Base-by-base conservation (phyloP, 2,888 invertebrate species). In the Ochropleura leucogaster region DNA sequence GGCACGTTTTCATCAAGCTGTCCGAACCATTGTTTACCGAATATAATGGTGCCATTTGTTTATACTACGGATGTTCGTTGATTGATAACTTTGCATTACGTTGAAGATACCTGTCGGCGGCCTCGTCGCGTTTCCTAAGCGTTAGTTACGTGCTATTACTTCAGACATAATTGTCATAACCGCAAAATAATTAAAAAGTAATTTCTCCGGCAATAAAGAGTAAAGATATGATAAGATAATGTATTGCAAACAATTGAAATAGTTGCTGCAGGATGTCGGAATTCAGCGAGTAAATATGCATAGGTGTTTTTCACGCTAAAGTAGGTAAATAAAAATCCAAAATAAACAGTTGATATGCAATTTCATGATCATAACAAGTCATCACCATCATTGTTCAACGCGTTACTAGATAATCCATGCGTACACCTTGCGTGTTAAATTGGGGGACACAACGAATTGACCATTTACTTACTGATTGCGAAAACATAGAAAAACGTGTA, bases 11-110 rank as follows among this genome's bases (percentile, higher is more conserved):
- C 87, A 79, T 77, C 83, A 83, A 84, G 78, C 81, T 79, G 75
- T 80, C 82, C 83, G 68, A 59, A 68, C 85, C 82, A 92, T 92
- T 90, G 92, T 91, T 88, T 85, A 76, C 76, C 63, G 70, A 86
- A 82, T 80, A 85, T 85, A 83, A 87, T 88, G 72, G 79, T 74
- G 83, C 46, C 66, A 69, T 83, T 80, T 79, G 70, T 72, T 70
- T 83, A 59, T 77, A 63, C 66, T 68, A 57, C 79, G 83, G 80
- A 85, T 80, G 78, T 74, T 80, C 44, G 59, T 78, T 82, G 74
- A 84, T 83, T 85, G 84, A 85, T 85, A 74, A 85, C 64, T 85
- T 79, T 60, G 49, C 30, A 51, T 67, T 53, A 70, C 47, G 60
- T 68, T 44, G 47, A 63, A 46, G 55, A 30, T 51, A 68, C 55